Evolutionary conservation across 2,888 invertebrate genomes (phyloP).

Genomic region (Galerucella nymphaeae): DNA sequence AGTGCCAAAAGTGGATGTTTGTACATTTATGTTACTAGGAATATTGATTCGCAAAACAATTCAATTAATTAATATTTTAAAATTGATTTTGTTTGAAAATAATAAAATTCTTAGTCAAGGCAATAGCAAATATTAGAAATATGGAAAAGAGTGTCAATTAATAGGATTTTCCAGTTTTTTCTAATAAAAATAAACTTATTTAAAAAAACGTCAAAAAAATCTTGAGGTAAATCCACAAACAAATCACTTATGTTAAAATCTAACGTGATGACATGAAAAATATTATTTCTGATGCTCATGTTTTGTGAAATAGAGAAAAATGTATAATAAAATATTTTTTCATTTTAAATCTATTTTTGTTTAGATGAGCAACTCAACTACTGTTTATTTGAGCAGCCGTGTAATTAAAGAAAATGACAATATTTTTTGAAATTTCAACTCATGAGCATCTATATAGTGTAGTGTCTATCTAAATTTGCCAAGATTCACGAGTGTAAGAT

Average conservation of each 20-base stretch:
- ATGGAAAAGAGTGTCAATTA: too few relatives aligned
- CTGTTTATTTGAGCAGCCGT: conserved; percentile 46
- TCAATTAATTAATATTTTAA: too few relatives aligned
- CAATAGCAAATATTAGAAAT: too few relatives aligned
- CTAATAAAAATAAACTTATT: too few relatives aligned
- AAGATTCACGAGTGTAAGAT: conserved; percentile 46
- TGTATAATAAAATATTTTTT: conserved; percentile 40
- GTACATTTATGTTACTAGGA: not conserved
- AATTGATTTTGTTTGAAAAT: too few relatives aligned
- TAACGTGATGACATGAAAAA: conserved; percentile 49
- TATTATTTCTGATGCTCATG: conserved; percentile 44
- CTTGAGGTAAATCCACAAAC: conserved; percentile 33
- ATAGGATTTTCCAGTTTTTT: too few relatives aligned
- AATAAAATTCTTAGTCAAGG: too few relatives aligned
- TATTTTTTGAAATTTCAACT: too few relatives aligned
- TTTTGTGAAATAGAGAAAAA: conserved; percentile 41
- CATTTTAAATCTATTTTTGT: conserved; percentile 32
- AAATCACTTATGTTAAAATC: conserved; percentile 38
- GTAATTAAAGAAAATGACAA: conserved; percentile 39
- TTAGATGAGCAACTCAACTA: conserved; percentile 42
- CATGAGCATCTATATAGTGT: conserved; percentile 43
- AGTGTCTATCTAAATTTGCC: conserved; percentile 49
- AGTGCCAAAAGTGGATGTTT: not conserved
- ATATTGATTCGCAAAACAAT: not conserved
- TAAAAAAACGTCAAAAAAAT: not conserved